These are phyloP conservation scores for Anagrus nilaparvatae DNA, from an alignment of 1,140 invertebrate species.

Conservation along the genomic window DNA sequence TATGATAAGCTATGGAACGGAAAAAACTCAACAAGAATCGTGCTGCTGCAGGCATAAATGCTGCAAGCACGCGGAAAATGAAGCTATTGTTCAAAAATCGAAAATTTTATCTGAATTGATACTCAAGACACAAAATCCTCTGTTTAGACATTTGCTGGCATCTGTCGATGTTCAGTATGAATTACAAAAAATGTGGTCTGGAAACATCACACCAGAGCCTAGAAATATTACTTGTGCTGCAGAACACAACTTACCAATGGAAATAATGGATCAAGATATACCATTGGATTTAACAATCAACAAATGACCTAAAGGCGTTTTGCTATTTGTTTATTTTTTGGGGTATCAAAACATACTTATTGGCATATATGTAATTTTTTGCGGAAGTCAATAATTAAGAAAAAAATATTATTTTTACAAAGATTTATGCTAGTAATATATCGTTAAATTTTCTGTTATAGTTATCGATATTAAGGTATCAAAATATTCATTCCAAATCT, in stretches of 20 bases:
- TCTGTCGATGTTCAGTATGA: constrained; percentile 35
- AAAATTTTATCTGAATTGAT: constrained; percentile 38
- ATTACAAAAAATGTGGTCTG: constrained; percentile 33
- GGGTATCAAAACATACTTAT: neutral
- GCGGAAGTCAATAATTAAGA: neutral
- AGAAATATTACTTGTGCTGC: constrained; percentile 32
- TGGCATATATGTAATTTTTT: neutral
- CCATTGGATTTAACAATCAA: constrained; percentile 38
- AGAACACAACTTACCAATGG: constrained; percentile 25
- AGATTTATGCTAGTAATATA: neutral
- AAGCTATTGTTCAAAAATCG: constrained; percentile 30
- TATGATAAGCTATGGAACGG: constrained; percentile 11
- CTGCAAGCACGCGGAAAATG: constrained; percentile 32
- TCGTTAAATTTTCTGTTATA: neutral
- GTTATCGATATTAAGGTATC: neutral
- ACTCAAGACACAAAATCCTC: constrained; percentile 34
- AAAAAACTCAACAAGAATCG: constrained; percentile 10
- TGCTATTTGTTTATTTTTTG: too few relatives aligned
- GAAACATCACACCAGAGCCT: constrained; percentile 28
- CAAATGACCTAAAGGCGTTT: constrained; percentile 25
- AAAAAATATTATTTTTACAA: constrained; percentile 1
- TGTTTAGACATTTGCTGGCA: constrained; percentile 33
- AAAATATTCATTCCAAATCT: too few relatives aligned
- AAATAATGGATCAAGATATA: constrained; percentile 40
- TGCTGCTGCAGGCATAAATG: constrained; percentile 38